Base-by-base conservation (phyloP, 2,888 invertebrate species). In the Diarsia dahlii region DNA sequence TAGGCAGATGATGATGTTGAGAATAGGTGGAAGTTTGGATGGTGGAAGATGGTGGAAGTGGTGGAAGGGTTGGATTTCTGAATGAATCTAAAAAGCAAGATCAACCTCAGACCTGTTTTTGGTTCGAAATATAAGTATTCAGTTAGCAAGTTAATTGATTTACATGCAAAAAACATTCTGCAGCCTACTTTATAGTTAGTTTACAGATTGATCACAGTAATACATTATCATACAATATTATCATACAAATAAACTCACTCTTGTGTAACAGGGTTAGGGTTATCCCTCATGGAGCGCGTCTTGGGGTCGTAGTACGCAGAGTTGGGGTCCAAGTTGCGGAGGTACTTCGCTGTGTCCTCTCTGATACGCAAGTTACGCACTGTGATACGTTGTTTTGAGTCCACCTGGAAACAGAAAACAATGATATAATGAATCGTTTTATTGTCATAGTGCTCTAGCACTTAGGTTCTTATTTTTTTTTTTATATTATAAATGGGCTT, bases 281-380 rank as follows among this genome's bases (percentile, higher is more conserved):
- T 99, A 88, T 99, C 99, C 84, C 99, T 98, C 99, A 99, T 99
- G 0, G 99, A 99, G 76, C 99, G 97, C 0, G 99, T 99, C 96
- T 99, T 99, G 0, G 99, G 99, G 95, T 99, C 99, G 94, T 99
- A 99, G 96, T 99, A 99, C 0, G 99, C 99, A 0, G 99, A 99
- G 93, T 99, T 99, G 0, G 99, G 98, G 96, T 99, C 99, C 90
- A 99, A 96, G 94, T 99, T 99, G 76, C 99, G 97, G 82, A 99
- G 95, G 94, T 99, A 99, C 95, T 99, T 99, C 0, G 99, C 99
- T 0, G 99, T 99, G 94, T 99, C 99, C 95, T 99, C 99, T 89
- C 99, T 97, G 87, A 99, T 99, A 89, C 99, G 98, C 87, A 99
- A 96, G 96, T 99, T 99, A 89, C 99, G 97, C 6, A 99, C 99